A percentile compares a stretch with the other conserved stretches of the same genome.
Evolutionary conservation across 23 tunicate genomes (phyloP).

Genomic region (Ciona savignyi): DNA sequence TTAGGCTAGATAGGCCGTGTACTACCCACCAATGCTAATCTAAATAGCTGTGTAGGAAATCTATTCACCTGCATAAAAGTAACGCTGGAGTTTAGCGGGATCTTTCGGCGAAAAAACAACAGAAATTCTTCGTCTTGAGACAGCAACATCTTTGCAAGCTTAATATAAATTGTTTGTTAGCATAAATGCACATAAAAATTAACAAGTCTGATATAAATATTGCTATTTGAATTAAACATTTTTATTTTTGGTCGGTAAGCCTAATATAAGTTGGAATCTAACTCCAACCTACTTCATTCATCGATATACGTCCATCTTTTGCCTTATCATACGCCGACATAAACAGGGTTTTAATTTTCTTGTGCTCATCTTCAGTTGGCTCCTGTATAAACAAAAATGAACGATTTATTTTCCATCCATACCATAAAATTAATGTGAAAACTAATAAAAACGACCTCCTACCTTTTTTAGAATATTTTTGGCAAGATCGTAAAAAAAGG

Average conservation of each 20-base stretch:
- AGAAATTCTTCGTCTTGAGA: slow-evolving; percentile 69
- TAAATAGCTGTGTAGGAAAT: not conserved
- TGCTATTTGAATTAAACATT: not conserved
- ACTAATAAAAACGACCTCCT: not conserved
- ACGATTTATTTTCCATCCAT: too few relatives aligned
- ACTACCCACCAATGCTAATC: not conserved
- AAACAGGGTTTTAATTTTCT: slow-evolving; percentile 16
- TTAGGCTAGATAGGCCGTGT: too few relatives aligned
- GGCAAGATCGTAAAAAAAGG: slow-evolving; percentile 57
- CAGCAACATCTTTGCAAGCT: slow-evolving; percentile 78
- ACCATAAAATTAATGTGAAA: not conserved
- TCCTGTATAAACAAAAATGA: too few relatives aligned
- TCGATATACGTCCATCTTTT: slow-evolving; percentile 56
- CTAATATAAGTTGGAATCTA: too few relatives aligned
- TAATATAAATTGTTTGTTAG: not conserved
- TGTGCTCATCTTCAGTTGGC: slow-evolving; percentile 52
- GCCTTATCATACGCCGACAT: slow-evolving; percentile 61
- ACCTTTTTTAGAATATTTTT: slow-evolving; percentile 68
- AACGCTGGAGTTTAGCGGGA: slow-evolving; percentile 79
- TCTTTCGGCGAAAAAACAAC: slow-evolving; percentile 63
- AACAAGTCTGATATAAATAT: not conserved
- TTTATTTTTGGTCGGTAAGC: not conserved
- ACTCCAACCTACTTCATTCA: slow-evolving; percentile 34
- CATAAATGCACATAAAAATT: not conserved
- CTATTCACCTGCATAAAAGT: slow-evolving; percentile 65